Evolutionary conservation across 2,113 vertebrate species (phyloP), one percentile per base, ranked within the genome.

Genomic region (Aphyosemion australe): DNA sequence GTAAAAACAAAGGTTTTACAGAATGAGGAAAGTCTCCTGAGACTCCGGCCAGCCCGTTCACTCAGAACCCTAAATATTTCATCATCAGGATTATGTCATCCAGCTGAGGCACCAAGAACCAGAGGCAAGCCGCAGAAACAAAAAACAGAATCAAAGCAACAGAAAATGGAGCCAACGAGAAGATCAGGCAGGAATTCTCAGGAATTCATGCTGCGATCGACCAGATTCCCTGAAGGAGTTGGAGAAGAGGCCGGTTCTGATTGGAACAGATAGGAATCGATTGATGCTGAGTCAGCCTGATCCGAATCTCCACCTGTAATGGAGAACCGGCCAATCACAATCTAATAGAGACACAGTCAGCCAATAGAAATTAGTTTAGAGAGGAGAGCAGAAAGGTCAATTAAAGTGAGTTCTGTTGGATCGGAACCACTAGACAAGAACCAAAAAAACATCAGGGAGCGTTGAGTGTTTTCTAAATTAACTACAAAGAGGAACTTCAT

Each of bases 281-380:
- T 86, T 82, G 71, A 54, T 32, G 79, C 50, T 1, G 18, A 80
- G 57, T 75, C 84, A 74, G 74, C 85, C 76, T 2, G 74, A 84
- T 87, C 47, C 59, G 54, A 76, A 87, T 89, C 84, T 37, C 34
- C 47, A 65, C 75, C 77, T 83, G 47, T 48, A 56, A 74, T 1
- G 1, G 13, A 42, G 19, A 72, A 59, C 42, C 60, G 19, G 72
- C 80, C 82, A 89, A 89, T 87, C 80, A 65, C 60, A 67, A 77
- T 78, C 69, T 75, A 75, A 85, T 74, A 59, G 53, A 74, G 64
- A 2, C 12, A 60, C 80, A 81, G 79, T 49, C 54, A 62, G 73
- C 84, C 85, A 82, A 86, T 86, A 39, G 61, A 82, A 84, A 90
- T 87, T 66, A 48, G 51, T 61, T 88, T 86, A 88, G 54, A 64